These are phyloP conservation scores for Simalia tracyae DNA, from an alignment of 2,797 vertebrate genomes.

Conservation along the genomic window DNA sequence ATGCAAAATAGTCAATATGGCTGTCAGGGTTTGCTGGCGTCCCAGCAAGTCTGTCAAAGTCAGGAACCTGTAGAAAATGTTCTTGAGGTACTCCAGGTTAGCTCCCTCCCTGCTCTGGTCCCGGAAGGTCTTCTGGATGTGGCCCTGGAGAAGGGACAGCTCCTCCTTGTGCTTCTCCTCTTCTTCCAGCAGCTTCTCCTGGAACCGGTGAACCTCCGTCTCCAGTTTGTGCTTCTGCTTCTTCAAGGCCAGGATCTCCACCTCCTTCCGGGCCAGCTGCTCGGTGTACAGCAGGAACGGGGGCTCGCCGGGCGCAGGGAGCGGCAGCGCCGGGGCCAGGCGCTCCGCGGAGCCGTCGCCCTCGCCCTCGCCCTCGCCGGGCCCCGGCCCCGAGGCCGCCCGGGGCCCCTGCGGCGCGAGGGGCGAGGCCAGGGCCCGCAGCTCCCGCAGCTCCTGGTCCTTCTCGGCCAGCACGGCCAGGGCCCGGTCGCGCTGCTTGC, in stretches of 20 bases:
- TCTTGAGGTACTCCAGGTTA: slow-evolving; percentile 96
- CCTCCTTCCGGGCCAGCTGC: slow-evolving; percentile 90
- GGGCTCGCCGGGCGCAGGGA: slow-evolving; percentile 70
- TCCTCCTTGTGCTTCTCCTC: slow-evolving; percentile 81
- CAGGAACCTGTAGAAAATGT: slow-evolving; percentile 87
- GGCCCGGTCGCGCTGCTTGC: slow-evolving; percentile 88
- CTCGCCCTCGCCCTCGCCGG: rapidly evolving
- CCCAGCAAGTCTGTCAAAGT: slow-evolving; percentile 85
- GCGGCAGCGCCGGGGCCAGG: slow-evolving; percentile 56
- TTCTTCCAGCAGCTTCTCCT: slow-evolving; percentile 76
- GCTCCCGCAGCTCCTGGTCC: slow-evolving; percentile 86
- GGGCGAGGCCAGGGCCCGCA: slow-evolving; percentile 67
- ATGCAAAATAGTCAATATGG: slow-evolving; percentile 91
- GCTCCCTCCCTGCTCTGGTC: slow-evolving; percentile 89
- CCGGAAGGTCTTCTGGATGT: slow-evolving; percentile 80
- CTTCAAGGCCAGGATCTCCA: slow-evolving; percentile 79
- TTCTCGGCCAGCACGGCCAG: slow-evolving; percentile 89
- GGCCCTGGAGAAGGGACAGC: slow-evolving; percentile 62
- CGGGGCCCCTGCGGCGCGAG: slow-evolving; percentile 55
- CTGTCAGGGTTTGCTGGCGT: slow-evolving; percentile 88
- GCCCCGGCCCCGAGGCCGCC: not conserved
- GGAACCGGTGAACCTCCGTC: slow-evolving; percentile 80
- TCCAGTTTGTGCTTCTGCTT: slow-evolving; percentile 85
- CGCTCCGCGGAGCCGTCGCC: slow-evolving; percentile 26
- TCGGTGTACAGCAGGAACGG: slow-evolving; percentile 89